Conservation (phyloP, 2,113 vertebrate species). For the Elgaria multicarinata region DNA sequence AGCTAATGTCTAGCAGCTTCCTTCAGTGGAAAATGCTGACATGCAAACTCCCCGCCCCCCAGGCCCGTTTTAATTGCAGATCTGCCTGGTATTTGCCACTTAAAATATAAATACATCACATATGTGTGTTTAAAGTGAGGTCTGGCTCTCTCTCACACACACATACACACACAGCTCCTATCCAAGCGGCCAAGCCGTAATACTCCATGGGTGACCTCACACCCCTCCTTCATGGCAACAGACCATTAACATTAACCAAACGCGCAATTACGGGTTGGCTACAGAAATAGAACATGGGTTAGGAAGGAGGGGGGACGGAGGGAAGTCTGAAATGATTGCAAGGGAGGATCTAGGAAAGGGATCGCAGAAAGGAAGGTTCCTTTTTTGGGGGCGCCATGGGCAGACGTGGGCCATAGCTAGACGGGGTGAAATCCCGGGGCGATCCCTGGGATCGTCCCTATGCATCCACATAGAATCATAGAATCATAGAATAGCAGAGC, state of each 20-base stretch:
- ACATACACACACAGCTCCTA: background rate
- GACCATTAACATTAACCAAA: constrained; percentile 61
- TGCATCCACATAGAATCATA: too few relatives aligned
- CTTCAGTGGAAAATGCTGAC: background rate
- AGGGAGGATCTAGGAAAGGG: constrained; percentile 47
- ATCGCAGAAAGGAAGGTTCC: constrained; percentile 46
- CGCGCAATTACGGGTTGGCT: constrained; percentile 59
- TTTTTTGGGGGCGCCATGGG: too few relatives aligned
- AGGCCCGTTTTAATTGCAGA: background rate
- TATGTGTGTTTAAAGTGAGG: background rate
- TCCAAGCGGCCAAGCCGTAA: constrained; percentile 40
- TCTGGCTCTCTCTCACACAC: background rate
- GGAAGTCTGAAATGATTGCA: constrained; percentile 55
- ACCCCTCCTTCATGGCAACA: constrained; percentile 68
- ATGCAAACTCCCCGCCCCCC: background rate
- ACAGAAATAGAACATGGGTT: constrained; percentile 57
- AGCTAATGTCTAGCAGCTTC: background rate
- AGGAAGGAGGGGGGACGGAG: constrained; percentile 40
- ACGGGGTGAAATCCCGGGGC: too few relatives aligned
- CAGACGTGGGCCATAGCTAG: too few relatives aligned
- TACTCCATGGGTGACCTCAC: constrained; percentile 59
- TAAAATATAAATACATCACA: background rate
- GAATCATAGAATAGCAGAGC: too few relatives aligned
- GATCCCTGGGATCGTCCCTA: too few relatives aligned
- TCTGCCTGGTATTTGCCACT: fast-evolving